Evolutionary conservation across 64 coral and sea anemone species (phyloP), one percentile per base, ranked within the genome.

Genomic region (Trachythela sp.): DNA sequence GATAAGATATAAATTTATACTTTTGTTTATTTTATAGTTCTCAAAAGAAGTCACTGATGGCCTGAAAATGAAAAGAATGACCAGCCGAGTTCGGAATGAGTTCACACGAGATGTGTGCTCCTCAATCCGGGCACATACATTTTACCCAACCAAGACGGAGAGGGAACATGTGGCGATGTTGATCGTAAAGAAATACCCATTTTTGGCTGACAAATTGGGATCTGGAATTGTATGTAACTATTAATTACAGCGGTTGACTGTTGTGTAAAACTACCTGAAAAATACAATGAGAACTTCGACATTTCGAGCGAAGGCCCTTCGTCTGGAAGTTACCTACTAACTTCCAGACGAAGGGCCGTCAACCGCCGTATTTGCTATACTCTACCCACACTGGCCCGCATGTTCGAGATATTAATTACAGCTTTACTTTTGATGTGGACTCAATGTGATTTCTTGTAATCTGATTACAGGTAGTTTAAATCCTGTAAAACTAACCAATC

Each of bases 121-220:
- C 29, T 32, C 36, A 38, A 77, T 77, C 71, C 11, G 71, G 71
- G 71, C 29, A 77, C 71, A 77, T 77, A 77, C 71, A 77, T 35
- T 77, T 4, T 77, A 32, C 8, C 71, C 71, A 35, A 77, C 71
- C 3, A 77, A 38, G 71, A 38, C 71, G 17, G 71, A 77, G 71
- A 32, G 71, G 30, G 71, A 77, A 38, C 36, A 77, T 77, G 71
- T 77, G 29, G 71, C 36, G 17, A 4, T 77, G 30, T 38, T 77
- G 17, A 77, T 77, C 4, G 17, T 77, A 35, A 77, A 77, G 71
- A 77, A 77, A 38, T 77, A 77, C 71, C 71, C 71, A 38, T 77
- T 77, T 77, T 77, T 77, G 36, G 36, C 71, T 35, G 71, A 77
- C 32, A 77, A 32, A 77, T 77, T 77, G 71, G 71, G 71, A 77